A percentile compares a stretch with the other conserved stretches of the same genome.
phyloP scores from a whole-genome alignment of 2,888 invertebrate genomes.

The Oeneis ivallda region DNA sequence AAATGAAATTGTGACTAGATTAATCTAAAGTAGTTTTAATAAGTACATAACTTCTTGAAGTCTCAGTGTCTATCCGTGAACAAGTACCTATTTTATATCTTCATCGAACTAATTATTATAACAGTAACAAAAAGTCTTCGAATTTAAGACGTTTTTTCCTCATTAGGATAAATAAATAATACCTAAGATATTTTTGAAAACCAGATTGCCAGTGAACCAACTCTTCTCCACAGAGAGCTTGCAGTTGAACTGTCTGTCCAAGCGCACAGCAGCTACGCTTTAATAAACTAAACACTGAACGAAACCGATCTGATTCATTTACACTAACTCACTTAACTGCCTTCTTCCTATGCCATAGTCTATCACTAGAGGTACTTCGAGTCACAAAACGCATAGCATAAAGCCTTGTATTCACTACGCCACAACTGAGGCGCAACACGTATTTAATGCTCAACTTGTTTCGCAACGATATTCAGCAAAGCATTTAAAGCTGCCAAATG shows the following conservation, averaged over 20 bases:
- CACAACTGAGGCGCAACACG: too few species aligned
- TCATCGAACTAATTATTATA: slow-evolving; percentile 7
- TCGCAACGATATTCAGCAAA: too few species aligned
- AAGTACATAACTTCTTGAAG: slow-evolving; percentile 56
- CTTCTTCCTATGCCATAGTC: not conserved
- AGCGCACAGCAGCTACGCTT: slow-evolving; percentile 24
- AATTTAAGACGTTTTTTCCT: not conserved
- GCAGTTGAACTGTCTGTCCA: slow-evolving; percentile 28
- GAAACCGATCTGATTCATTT: slow-evolving; percentile 17
- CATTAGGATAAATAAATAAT: slow-evolving; percentile 2
- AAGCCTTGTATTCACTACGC: not conserved
- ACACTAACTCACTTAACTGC: not conserved
- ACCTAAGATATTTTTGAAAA: slow-evolving; percentile 1
- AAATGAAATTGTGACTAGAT: slow-evolving; percentile 60
- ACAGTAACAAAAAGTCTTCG: slow-evolving; percentile 2
- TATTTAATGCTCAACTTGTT: too few species aligned
- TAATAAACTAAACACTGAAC: slow-evolving; percentile 24
- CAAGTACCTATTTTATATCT: slow-evolving; percentile 21
- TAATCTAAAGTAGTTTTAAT: slow-evolving; percentile 45
- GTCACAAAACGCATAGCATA: not conserved
- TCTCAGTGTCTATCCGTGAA: slow-evolving; percentile 55
- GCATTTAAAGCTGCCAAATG: too few species aligned
- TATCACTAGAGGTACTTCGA: not conserved
- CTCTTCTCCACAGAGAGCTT: slow-evolving; percentile 30
- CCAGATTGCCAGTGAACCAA: not conserved